Evolutionary conservation across 2,113 vertebrate genomes (phyloP), one percentile per base, ranked within the genome.

Genomic region (Willisornis vidua): DNA sequence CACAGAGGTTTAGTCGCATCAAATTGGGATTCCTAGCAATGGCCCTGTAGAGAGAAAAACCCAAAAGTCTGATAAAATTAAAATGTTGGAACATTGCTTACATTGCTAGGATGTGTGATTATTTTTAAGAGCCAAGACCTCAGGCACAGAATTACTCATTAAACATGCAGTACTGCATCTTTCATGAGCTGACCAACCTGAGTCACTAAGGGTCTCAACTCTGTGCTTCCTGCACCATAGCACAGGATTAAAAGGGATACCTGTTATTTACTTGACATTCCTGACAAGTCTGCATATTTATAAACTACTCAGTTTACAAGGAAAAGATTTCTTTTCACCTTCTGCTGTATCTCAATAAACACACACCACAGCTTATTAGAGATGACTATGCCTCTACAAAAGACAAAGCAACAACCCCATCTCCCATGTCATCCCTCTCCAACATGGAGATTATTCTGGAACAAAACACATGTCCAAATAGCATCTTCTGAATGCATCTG

Each of bases 1-100:
- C 98, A 31, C 97, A 98, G 63, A 99, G 97, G 92, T 99, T 99
- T 20, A 99, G 97, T 49, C 99, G 98, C 31, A 96, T 54, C 93
- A 99, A 97, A 78, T 39, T 68, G 16, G 85, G 31, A 91, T 99
- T 99, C 92, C 97, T 95, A 4, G 98, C 97, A 70, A 99, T 97
- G 75, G 94, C 98, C 49, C 99, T 99, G 96, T 35, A 84, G 52
- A 33, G 66, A 70, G 31, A 77, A 23, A 63, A 43, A 31, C 31
- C 41, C 41, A 85, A 63, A 52, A 86, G 51, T 51, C 17, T 58
- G 3, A 41, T 85, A 63, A 49, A 66, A 85, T 45, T 5, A 46
- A 51, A 25, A 24, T 26, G 11, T 11, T 83, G 25, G 13, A 73
- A 92, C 7, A 62, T 3, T 19, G 14, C 18, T 68, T 55, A 39